Percentiles rank a stretch among this genome's conserved stretches.
These are phyloP conservation scores for Saimiri boliviensis DNA, from an alignment of 2,113 vertebrate genomes.

Conservation along the genomic window DNA sequence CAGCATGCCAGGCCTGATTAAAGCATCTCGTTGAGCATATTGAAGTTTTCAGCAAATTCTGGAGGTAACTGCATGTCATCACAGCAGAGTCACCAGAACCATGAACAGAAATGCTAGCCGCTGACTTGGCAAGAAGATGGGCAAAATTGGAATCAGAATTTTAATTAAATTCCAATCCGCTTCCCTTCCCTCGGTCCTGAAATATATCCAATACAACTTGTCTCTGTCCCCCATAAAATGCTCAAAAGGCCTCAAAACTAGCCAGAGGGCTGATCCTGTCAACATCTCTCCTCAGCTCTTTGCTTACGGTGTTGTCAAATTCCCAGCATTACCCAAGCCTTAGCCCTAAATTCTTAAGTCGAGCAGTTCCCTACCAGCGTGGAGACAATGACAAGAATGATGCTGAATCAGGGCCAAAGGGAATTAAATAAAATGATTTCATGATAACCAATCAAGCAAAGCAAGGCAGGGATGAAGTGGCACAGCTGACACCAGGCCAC, in stretches of 20 bases:
- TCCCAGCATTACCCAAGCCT: background rate
- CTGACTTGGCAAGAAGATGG: conserved; percentile 82
- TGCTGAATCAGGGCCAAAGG: conserved; percentile 36
- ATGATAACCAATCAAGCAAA: background rate
- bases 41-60: conserved; percentile 72
- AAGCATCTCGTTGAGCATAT: conserved; percentile 53
- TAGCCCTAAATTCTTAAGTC: background rate
- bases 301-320: background rate
- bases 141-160: conserved; percentile 82
- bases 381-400: conserved; percentile 24
- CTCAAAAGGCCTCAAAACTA: conserved; percentile 57
- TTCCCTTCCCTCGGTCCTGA: conserved; percentile 72
- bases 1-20: conserved; percentile 5
- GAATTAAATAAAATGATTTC: conserved; percentile 44
- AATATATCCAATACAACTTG: conserved; percentile 65
- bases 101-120: conserved; percentile 78
- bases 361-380: background rate
- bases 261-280: background rate
- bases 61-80: conserved; percentile 66
- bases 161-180: conserved; percentile 85
- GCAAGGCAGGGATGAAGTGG: background rate
- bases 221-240: conserved; percentile 50
- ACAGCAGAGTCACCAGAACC: conserved; percentile 75
- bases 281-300: background rate
- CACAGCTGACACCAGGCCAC: conserved; percentile 45